These are phyloP conservation scores for Dolomedes plantarius DNA, from an alignment of 2,888 invertebrate genomes.

Conservation along the genomic window DNA sequence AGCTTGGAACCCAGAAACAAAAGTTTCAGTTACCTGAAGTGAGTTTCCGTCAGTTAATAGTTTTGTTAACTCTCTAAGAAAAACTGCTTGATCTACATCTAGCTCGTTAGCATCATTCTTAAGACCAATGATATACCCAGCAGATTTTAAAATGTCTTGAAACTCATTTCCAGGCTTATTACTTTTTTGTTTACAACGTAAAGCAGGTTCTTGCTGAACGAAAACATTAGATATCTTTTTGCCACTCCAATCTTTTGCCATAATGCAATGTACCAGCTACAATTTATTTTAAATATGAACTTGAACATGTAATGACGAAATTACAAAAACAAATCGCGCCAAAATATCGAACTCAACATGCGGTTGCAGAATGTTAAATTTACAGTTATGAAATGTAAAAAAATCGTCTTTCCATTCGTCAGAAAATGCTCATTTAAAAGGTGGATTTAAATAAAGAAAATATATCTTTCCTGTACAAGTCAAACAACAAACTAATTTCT, in stretches of 20 bases:
- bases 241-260: conserved; percentile 25
- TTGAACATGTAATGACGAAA: too few species aligned
- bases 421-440: too few species aligned
- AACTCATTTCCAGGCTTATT: conserved; percentile 11
- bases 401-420: too few species aligned
- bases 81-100: conserved; percentile 60
- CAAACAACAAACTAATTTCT: too few species aligned
- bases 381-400: too few species aligned
- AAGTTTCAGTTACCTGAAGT: neutral
- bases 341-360: too few species aligned
- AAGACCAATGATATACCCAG: conserved; percentile 42
- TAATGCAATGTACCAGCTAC: too few species aligned
- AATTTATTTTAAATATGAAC: too few species aligned
- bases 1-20: conserved; percentile 32
- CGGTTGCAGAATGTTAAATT: too few species aligned
- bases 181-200: conserved; percentile 7
- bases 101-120: conserved; percentile 48
- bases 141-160: conserved; percentile 28
- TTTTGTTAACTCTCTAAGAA: conserved; percentile 50
- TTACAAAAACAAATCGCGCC: too few species aligned
- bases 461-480: too few species aligned
- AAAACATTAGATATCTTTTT: conserved; percentile 56
- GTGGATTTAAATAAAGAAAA: too few species aligned
- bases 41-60: conserved; percentile 2
- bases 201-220: conserved; percentile 49